These are phyloP conservation scores for Acleris laterana DNA, from an alignment of 2,888 invertebrate species.

Conservation along the genomic window DNA sequence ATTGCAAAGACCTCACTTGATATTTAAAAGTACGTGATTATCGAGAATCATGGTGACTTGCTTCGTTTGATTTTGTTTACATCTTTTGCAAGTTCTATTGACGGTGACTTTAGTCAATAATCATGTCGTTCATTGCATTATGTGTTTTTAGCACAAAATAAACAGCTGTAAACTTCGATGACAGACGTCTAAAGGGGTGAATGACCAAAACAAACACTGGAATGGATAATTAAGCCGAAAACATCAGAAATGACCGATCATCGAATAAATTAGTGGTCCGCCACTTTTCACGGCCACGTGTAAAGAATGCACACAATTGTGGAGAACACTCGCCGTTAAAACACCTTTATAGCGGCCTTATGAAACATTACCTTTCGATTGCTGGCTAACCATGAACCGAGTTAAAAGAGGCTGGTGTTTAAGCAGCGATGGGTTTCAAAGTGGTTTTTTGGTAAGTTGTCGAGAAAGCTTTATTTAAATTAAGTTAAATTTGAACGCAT, in stretches of 20 bases:
- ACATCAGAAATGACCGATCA: constrained; percentile 64
- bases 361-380: constrained; percentile 40
- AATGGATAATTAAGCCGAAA: constrained; percentile 71
- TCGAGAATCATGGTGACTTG: too few relatives aligned
- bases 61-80: too few relatives aligned
- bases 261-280: constrained; percentile 75
- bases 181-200: constrained; percentile 18
- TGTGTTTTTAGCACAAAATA: not conserved
- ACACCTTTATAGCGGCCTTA: not conserved
- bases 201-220: constrained; percentile 60
- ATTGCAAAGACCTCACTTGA: too few relatives aligned
- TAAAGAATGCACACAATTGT: constrained; percentile 72
- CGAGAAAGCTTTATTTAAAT: constrained; percentile 53
- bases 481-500: constrained; percentile 57
- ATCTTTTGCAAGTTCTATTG: too few relatives aligned
- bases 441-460: not conserved
- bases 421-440: constrained; percentile 15
- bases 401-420: not conserved
- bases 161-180: constrained; percentile 11
- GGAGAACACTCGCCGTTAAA: constrained; percentile 49
- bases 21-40: too few relatives aligned
- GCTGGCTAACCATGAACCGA: constrained; percentile 25
- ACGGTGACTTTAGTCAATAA: too few relatives aligned
- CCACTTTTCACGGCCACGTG: constrained; percentile 72
- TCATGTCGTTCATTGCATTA: too few relatives aligned